Evolutionary conservation across 2,888 invertebrate species (phyloP), one percentile per base, ranked within the genome.

Genomic region (Rhogogaster chlorosoma): DNA sequence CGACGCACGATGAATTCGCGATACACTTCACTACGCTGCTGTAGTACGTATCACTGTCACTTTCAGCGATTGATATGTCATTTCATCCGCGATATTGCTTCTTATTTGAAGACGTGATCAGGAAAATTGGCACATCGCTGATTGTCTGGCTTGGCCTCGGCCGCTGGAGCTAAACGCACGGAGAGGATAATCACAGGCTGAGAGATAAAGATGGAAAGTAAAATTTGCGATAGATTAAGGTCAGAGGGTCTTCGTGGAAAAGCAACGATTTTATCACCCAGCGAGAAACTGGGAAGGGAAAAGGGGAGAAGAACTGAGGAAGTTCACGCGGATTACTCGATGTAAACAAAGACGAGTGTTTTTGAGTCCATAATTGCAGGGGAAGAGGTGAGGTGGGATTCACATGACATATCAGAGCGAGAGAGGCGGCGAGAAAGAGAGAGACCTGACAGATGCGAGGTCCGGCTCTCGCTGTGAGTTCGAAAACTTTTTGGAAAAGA

Each of bases 331-430:
- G 61, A 57, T 36, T 26, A 61, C 61, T 38, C 36, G 80, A 80
- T 38, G 80, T 80, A 80, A 80, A 80, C 80, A 80, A 38, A 80
- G 80, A 15, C 61, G 80, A 80, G 61, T 61, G 57, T 61, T 80
- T 36, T 36, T 61, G 57, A 80, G 32, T 36, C 80, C 57, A 22
- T 45, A 77, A 26, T 77, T 77, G 49, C 5, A 38, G 36, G 80
- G 77, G 61, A 61, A 38, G 38, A 61, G n/a, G 80, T 9, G 61
- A 61, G 57, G 57, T 4, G 38, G 36, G 36, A 22, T 36, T 15
- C 36, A 12, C 80, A 61, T n/a, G 61, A 80, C 5, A 61, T 38
- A 36, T 36, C 18, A 53, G 15, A 53, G 22, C n/a, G 49, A 36
- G 53, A 53, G 53, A n/a, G n/a, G 7, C 7, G n/a, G 53, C n/a